Conservation (phyloP, 1,140 invertebrate species). For the Steinernema khuongi region DNA sequence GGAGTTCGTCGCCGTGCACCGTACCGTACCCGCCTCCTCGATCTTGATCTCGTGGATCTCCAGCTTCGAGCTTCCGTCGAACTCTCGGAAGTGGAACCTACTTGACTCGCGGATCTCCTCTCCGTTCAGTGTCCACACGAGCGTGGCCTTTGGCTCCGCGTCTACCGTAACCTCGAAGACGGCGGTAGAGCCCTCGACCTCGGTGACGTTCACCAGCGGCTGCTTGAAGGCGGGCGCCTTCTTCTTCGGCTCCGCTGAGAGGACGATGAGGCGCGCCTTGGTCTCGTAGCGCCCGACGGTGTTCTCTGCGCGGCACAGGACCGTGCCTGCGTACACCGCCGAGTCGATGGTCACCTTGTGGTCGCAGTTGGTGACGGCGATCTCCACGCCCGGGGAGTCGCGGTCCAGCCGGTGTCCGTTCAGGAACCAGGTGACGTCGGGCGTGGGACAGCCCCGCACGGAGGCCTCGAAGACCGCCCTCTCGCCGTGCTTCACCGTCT, state of each 20-base stretch:
- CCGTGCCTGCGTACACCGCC: slow-evolving; percentile 48
- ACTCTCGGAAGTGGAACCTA: slow-evolving; percentile 49
- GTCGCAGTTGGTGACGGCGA: slow-evolving; percentile 45
- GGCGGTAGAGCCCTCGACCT: slow-evolving; percentile 49
- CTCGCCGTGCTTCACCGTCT: slow-evolving; percentile 57
- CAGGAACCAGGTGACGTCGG: slow-evolving; percentile 51
- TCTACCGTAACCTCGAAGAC: slow-evolving; percentile 57
- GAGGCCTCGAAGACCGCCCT: slow-evolving; percentile 51
- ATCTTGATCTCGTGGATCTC: slow-evolving; percentile 47
- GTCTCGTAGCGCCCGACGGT: slow-evolving; percentile 55
- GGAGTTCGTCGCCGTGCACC: slow-evolving; percentile 45
- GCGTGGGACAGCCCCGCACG: slow-evolving; percentile 53
- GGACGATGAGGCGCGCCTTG: slow-evolving; percentile 52
- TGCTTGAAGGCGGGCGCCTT: slow-evolving; percentile 53
- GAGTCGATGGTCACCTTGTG: slow-evolving; percentile 56
- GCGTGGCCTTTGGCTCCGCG: slow-evolving; percentile 48
- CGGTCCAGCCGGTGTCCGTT: slow-evolving; percentile 47
- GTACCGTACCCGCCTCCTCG: slow-evolving; percentile 43
- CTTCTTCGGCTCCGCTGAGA: slow-evolving; percentile 53
- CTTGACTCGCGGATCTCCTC: slow-evolving; percentile 37
- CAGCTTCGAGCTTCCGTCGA: slow-evolving; percentile 53
- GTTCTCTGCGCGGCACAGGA: slow-evolving; percentile 55
- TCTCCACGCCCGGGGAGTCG: slow-evolving; percentile 45
- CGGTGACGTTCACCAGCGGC: slow-evolving; percentile 47
- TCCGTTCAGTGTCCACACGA: slow-evolving; percentile 54